Evolutionary conservation across 2,888 invertebrate genomes (phyloP), one percentile per base, ranked within the genome.

Genomic region (Rhimphoctona megacephalus): DNA sequence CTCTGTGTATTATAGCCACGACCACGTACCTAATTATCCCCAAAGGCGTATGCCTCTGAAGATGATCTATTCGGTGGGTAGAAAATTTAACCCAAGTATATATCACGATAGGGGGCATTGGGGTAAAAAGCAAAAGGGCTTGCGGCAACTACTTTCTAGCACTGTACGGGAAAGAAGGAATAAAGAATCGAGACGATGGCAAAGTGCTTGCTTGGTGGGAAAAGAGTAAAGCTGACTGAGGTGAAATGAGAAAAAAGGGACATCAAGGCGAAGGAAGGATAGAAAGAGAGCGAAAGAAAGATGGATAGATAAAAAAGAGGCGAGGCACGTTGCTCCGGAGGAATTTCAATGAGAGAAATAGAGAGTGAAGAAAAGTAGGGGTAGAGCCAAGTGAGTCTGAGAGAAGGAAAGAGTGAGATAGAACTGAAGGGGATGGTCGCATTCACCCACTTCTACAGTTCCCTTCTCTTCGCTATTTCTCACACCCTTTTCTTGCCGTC

Each of bases 21-120:
- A 89, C 90, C 91, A 91, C 92, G 92, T 92, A 91, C 92, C 92
- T 93, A 93, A 93, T 93, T 93, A 93, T 93, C 90, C 92, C 92
- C 92, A 89, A 90, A 91, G 91, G 91, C 90, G 90, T 89, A 81
- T 90, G 92, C 90, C 89, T 88, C 90, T 91, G 92, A 93, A 92
- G 92, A 93, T 93, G 93, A 93, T 93, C 93, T 93, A 93, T 93
- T 92, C 90, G 91, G 89, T 80, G 87, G 82, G 90, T 88, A 90
- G 89, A 90, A 89, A 91, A 91, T 90, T 91, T 90, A 14, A 43
- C 52, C 64, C 61, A 52, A 74, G 61, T 72, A 77, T 80, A 81
- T 83, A 85, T 73, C 8, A 76, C 67, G 66, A 46, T 61, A 61
- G 76, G 52, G 61, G 49, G 57, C 25, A 22, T 77, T 36, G 77